These are phyloP conservation scores for Catharus minimus DNA, from an alignment of 2,113 vertebrate species.

Conservation along the genomic window DNA sequence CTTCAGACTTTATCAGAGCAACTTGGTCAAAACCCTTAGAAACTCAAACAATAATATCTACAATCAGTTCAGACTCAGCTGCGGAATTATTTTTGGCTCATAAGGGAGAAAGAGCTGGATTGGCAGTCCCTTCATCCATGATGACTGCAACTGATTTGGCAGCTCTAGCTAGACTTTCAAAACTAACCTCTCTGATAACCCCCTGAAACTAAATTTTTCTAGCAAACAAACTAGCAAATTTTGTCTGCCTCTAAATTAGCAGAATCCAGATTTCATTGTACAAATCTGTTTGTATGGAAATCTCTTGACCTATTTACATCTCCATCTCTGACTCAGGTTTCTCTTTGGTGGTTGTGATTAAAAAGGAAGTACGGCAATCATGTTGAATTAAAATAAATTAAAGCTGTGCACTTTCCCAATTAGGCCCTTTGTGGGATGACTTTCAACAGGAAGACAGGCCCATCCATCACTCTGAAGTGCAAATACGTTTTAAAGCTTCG, in stretches of 20 bases:
- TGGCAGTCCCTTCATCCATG: slow-evolving; percentile 7
- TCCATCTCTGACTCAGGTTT: slow-evolving; percentile 37
- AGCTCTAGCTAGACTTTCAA: slow-evolving; percentile 20
- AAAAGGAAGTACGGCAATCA: slow-evolving; percentile 30
- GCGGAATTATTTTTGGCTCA: slow-evolving; percentile 51
- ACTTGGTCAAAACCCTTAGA: slow-evolving; percentile 39
- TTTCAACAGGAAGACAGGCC: slow-evolving; percentile 40
- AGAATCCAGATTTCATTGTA: slow-evolving; percentile 15
- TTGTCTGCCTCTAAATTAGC: slow-evolving; percentile 7
- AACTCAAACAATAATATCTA: slow-evolving; percentile 37
- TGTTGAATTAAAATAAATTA: slow-evolving; percentile 54
- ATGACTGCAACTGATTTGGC: slow-evolving; percentile 51
- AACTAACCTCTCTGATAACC: slow-evolving; percentile 41
- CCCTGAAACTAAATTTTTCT: neutral
- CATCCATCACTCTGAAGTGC: slow-evolving; percentile 39
- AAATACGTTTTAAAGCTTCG: slow-evolving; percentile 19
- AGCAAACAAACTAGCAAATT: slow-evolving; percentile 11
- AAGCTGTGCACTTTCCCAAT: slow-evolving; percentile 47
- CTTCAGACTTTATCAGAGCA: slow-evolving; percentile 45
- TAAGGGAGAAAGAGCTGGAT: slow-evolving; percentile 2
- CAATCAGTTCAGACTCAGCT: slow-evolving; percentile 37
- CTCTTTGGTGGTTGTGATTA: slow-evolving; percentile 37
- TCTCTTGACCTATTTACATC: slow-evolving; percentile 42
- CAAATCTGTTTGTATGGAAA: slow-evolving; percentile 1
- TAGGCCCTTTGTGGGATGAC: slow-evolving; percentile 18